Evolutionary conservation across 2,113 vertebrate species (phyloP).

Genomic region (Pelobates fuscus): DNA sequence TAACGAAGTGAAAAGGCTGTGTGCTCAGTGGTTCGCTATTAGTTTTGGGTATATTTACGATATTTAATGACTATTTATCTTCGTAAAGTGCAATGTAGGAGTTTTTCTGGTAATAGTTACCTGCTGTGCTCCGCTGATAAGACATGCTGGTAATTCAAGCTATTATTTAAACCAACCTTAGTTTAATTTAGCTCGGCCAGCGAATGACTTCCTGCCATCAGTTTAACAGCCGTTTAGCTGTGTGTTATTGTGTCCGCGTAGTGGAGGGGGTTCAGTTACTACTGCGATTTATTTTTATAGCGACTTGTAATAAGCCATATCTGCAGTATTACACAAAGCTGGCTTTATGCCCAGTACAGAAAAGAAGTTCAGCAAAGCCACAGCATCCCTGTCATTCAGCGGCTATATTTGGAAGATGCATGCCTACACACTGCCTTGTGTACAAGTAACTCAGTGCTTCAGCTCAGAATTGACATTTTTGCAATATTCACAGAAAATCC

Average conservation of each 20-base stretch:
- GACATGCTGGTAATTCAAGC: constrained; percentile 4
- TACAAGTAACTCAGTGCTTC: not conserved
- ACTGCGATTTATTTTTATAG: not conserved
- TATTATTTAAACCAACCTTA: constrained; percentile 7
- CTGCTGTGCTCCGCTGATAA: constrained; percentile 13
- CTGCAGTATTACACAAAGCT: constrained; percentile 25
- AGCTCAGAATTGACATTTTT: no score
- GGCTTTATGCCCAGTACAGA: not conserved
- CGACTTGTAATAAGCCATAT: constrained; percentile 4
- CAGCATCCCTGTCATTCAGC: not conserved
- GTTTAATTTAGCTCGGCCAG: not conserved
- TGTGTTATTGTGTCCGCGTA: not conserved
- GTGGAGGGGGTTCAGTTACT: not conserved
- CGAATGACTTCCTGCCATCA: not conserved
- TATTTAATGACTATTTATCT: constrained; percentile 17
- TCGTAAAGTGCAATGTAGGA: not conserved
- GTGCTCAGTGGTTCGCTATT: no score
- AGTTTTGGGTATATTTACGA: no score
- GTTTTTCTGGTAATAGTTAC: not conserved
- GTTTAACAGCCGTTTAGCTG: not conserved
- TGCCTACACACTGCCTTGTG: constrained; percentile 1
- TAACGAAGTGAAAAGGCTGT: no score
- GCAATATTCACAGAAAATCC: no score
- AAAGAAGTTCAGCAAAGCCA: constrained; percentile 17
- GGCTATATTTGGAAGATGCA: constrained; percentile 15